Evolutionary conservation across 92 coral and sea anemone genomes (phyloP), one percentile per base, ranked within the genome.

Genomic region (Umimayanthus kanabou): DNA sequence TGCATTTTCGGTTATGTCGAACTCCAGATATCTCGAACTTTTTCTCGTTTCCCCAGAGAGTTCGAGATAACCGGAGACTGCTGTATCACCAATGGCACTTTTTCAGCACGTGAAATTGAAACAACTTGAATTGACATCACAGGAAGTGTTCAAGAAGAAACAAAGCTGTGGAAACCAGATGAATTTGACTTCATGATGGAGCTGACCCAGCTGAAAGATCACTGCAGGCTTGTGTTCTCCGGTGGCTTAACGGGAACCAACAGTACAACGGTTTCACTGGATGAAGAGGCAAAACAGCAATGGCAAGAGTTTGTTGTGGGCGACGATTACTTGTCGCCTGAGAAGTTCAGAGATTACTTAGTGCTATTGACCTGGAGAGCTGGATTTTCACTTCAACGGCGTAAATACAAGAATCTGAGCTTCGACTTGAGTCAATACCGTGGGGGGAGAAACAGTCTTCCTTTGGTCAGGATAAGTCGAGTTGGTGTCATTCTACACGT

Each of bases 111-210:
- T 29, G 25, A 6, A 30, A 20, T 14, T 39, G 33, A 14, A 2
- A 1, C 15, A 23, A 0, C 20, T n/a, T 71, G 30, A n/a, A 14
- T 72, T 70, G 26, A 28, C 30, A 70, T 45, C 49, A 45, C 49
- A 71, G 90, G 90, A 39, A 81, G 87, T 6, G 65, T 80, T 57
- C 39, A 69, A 29, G 88, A 81, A 47, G 87, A 86, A 33, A 88
- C 87, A 10, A 88, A 88, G 76, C 42, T 88, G 87, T 81, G 82
- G 82, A 49, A 61, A 9, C 91, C 91, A 20, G 88, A 88, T 40
- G 84, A 82, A 65, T 89, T 89, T 75, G 84, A 89, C 78, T 89
- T 57, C 72, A 23, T 88, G 73, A 55, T 82, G 88, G 91, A 82
- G 43, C 73, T 88, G 76, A 76, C 87, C 13, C 40, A 82, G 71